Evolutionary conservation across 2,113 vertebrate genomes (phyloP).

Genomic region (Bothrops jararaca): DNA sequence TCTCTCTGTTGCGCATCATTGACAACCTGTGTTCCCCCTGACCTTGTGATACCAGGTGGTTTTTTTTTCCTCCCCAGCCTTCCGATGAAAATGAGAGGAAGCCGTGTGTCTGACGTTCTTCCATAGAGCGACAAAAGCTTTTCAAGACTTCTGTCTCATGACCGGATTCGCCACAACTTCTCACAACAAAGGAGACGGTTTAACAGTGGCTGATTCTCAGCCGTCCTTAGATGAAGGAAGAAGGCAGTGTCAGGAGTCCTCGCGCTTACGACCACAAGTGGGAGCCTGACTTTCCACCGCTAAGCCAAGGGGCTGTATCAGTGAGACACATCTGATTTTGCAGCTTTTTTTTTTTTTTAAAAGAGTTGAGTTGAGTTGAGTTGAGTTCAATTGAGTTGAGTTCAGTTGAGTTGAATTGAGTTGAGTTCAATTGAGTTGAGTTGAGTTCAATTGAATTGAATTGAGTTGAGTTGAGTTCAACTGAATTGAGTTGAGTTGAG

Average conservation of each 20-base stretch:
- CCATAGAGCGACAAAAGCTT: not conserved
- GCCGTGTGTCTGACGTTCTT: conserved; percentile 6
- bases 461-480: too few species aligned
- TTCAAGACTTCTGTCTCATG: too few species aligned
- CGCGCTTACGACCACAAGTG: rapidly evolving
- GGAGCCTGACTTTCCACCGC: not conserved
- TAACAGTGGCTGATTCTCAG: rapidly evolving
- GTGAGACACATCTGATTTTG: not conserved
- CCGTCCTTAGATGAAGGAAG: not conserved
- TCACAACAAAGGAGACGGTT: too few species aligned
- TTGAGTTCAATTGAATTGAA: too few species aligned
- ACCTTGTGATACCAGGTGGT: conserved; percentile 22
- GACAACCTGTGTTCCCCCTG: conserved; percentile 43
- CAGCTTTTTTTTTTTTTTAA: not conserved
- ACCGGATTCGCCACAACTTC: not conserved
- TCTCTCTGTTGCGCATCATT: not conserved
- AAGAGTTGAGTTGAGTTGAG: too few species aligned
- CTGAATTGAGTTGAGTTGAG: too few species aligned
- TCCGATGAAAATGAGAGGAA: conserved; percentile 25
- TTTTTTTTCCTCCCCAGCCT: conserved; percentile 17
- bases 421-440: too few species aligned
- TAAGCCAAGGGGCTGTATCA: not conserved
- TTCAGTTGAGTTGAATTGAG: too few species aligned
- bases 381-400: too few species aligned
- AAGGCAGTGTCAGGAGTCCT: not conserved